These are phyloP conservation scores for Otus sunia DNA, from an alignment of 2,113 vertebrate genomes.

Conservation along the genomic window DNA sequence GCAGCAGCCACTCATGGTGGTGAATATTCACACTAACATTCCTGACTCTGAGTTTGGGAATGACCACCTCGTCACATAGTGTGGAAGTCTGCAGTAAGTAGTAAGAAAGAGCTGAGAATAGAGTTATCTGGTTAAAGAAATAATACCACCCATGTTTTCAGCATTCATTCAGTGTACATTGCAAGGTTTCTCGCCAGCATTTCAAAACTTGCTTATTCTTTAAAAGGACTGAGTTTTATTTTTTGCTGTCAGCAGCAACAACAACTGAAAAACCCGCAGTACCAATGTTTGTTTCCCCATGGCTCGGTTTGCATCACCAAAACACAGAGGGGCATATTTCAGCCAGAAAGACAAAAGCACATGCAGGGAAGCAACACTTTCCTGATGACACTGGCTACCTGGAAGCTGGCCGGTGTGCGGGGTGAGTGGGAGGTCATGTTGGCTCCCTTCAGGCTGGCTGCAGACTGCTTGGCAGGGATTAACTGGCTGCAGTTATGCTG, in stretches of 20 bases:
- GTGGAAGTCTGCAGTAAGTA: neutral
- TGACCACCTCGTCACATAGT: neutral
- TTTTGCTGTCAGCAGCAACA: neutral
- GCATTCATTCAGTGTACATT: neutral
- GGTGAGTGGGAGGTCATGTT: conserved; percentile 16
- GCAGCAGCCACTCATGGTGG: neutral
- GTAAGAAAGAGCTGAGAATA: neutral
- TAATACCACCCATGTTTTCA: neutral
- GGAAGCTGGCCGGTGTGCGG: neutral
- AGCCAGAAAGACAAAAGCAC: neutral
- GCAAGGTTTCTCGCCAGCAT: neutral
- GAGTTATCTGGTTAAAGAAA: neutral
- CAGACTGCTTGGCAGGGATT: conserved; percentile 10
- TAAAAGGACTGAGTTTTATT: neutral
- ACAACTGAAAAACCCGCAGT: neutral
- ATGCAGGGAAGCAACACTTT: neutral
- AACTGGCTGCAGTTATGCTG: neutral
- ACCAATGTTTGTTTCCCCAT: neutral
- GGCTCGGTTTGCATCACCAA: neutral
- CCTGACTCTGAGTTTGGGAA: neutral
- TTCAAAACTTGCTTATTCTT: neutral
- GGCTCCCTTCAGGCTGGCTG: conserved; percentile 22
- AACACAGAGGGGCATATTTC: neutral
- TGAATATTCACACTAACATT: accelerated
- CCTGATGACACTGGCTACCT: neutral